Conservation (phyloP, 1,140 invertebrate species). For the Drosophila bocki region DNA sequence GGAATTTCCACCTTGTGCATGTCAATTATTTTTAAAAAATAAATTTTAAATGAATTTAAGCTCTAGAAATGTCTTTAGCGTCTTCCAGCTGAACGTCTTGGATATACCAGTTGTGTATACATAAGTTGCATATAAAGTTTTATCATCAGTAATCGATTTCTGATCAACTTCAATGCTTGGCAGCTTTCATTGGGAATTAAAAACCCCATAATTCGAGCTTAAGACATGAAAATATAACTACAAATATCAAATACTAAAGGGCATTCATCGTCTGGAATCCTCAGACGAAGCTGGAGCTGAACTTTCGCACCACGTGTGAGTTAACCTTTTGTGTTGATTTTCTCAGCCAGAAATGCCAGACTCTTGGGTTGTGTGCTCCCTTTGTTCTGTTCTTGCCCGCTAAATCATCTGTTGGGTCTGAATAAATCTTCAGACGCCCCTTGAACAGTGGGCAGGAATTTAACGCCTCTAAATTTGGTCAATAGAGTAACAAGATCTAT, state of each 20-base stretch:
- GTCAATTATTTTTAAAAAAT: too few species aligned
- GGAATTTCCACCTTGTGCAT: too few species aligned
- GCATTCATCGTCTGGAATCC: neutral
- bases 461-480: constrained; percentile 22
- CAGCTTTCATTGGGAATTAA: too few species aligned
- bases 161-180: too few species aligned
- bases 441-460: constrained; percentile 12
- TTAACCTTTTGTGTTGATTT: constrained; percentile 19
- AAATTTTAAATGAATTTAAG: too few species aligned
- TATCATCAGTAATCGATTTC: too few species aligned
- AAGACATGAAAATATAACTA: too few species aligned
- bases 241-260: neutral
- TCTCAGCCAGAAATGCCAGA: constrained; percentile 9
- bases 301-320: constrained; percentile 42
- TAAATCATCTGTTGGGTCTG: constrained; percentile 11
- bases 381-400: constrained; percentile 23
- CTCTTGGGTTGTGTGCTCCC: neutral
- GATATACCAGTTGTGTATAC: too few species aligned
- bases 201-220: too few species aligned
- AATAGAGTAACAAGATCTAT: constrained; percentile 20
- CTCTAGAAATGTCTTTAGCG: too few species aligned
- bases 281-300: neutral
- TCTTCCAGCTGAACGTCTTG: too few species aligned
- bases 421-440: constrained; percentile 23
- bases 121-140: too few species aligned